Evolutionary conservation across 2,113 vertebrate genomes (phyloP).

Genomic region (Bubo scandiacus): DNA sequence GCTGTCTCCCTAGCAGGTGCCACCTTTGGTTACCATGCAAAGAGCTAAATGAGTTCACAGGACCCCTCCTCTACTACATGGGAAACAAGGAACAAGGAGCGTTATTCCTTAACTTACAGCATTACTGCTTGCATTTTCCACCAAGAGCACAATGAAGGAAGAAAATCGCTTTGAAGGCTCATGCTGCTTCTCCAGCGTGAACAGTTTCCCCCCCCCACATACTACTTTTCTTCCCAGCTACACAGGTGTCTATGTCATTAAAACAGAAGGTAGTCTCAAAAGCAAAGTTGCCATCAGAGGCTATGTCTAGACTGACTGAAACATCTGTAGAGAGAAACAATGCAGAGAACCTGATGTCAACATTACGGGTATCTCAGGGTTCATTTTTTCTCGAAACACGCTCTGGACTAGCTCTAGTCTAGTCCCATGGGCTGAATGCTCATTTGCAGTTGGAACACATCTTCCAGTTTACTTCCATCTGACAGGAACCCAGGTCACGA

Average conservation of each 20-base stretch:
- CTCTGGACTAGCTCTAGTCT: neutral
- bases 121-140: neutral
- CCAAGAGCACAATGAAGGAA: neutral
- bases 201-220: neutral
- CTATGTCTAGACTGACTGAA: neutral
- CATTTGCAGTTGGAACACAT: conserved; percentile 34
- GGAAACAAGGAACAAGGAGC: neutral
- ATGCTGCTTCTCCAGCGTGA: neutral
- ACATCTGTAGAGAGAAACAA: neutral
- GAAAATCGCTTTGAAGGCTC: neutral
- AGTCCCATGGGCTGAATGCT: neutral
- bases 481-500: neutral
- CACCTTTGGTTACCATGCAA: neutral
- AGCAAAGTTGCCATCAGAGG: neutral
- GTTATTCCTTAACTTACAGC: neutral
- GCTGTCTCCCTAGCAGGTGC: neutral
- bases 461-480: conserved; percentile 2
- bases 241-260: neutral
- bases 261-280: neutral
- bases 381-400: neutral
- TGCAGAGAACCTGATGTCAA: neutral
- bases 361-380: neutral
- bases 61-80: neutral
- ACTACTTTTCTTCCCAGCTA: neutral
- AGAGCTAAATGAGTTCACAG: neutral